Evolutionary conservation across 2,113 vertebrate genomes (phyloP).

Genomic region (Amia ocellicauda): DNA sequence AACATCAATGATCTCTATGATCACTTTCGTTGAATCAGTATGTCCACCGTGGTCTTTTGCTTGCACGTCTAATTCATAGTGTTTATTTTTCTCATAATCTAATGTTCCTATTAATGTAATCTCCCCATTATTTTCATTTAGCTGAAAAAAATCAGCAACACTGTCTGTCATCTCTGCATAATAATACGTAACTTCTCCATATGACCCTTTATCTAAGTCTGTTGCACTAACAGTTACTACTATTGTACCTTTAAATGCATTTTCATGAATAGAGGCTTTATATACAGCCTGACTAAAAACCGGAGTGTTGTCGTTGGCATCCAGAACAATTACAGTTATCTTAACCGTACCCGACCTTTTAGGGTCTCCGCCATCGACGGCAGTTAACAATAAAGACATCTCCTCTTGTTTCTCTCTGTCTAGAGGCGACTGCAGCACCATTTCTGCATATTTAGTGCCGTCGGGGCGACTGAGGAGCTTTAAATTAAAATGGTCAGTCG

Average conservation of each 20-base stretch:
- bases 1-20: conserved; percentile 46
- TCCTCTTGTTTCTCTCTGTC: conserved; percentile 48
- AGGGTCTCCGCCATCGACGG: conserved; percentile 48
- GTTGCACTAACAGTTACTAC: conserved; percentile 49
- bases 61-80: conserved; percentile 45
- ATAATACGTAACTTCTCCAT: conserved; percentile 37
- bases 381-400: conserved; percentile 40
- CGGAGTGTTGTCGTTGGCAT: conserved; percentile 48
- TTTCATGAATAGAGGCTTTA: conserved; percentile 44
- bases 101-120: conserved; percentile 40
- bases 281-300: conserved; percentile 46
- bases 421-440: conserved; percentile 64
- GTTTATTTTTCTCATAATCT: conserved; percentile 50
- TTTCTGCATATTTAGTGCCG: conserved; percentile 45
- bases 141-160: conserved; percentile 18
- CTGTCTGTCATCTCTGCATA: conserved; percentile 38
- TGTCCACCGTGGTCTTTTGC: conserved; percentile 47
- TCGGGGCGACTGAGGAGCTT: conserved; percentile 47
- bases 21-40: conserved; percentile 41
- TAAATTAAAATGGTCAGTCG: conserved; percentile 51
- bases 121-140: conserved; percentile 39
- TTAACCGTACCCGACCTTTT: conserved; percentile 48
- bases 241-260: conserved; percentile 25
- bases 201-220: conserved; percentile 41
- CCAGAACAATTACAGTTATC: conserved; percentile 40